Evolutionary conservation across 2,797 vertebrate species (phyloP).

Genomic region (Geotrypetes seraphini): DNA sequence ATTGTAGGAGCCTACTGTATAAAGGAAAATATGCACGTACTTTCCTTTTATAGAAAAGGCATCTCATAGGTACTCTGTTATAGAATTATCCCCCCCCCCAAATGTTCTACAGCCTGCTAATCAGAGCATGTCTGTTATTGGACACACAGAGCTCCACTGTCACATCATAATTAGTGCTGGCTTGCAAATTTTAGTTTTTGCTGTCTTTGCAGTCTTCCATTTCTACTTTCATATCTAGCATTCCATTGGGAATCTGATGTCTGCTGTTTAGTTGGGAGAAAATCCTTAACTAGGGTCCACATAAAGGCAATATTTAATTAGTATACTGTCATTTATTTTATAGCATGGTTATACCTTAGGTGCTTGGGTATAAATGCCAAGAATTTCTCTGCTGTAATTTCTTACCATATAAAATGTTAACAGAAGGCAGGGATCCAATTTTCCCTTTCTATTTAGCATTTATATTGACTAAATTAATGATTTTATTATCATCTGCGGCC

Average conservation of each 20-base stretch:
- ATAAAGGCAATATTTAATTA: constrained; percentile 54
- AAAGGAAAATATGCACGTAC: too few species aligned
- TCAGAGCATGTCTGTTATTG: constrained; percentile 33
- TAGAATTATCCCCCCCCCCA: too few species aligned
- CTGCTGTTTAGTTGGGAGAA: constrained; percentile 23
- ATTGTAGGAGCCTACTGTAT: too few species aligned
- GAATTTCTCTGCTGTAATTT: constrained; percentile 47
- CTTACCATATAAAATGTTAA: constrained; percentile 40
- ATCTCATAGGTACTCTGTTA: too few species aligned
- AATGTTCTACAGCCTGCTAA: too few species aligned
- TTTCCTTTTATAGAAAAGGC: too few species aligned
- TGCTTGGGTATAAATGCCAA: constrained; percentile 33
- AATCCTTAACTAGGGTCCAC: constrained; percentile 29
- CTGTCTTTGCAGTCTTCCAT: constrained; percentile 56
- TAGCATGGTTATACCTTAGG: constrained; percentile 33
- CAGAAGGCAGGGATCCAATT: constrained; percentile 48
- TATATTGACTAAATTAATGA: constrained; percentile 63
- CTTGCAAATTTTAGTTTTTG: constrained; percentile 77
- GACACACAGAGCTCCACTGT: constrained; percentile 44
- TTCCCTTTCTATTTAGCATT: constrained; percentile 64
- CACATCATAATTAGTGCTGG: constrained; percentile 71
- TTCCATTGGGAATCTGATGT: constrained; percentile 48
- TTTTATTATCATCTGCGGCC: constrained; percentile 48
- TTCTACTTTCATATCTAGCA: constrained; percentile 40
- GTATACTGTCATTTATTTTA: constrained; percentile 49